These are phyloP conservation scores for Dromius quadrimaculatus DNA, from an alignment of 2,888 invertebrate species.

Conservation along the genomic window DNA sequence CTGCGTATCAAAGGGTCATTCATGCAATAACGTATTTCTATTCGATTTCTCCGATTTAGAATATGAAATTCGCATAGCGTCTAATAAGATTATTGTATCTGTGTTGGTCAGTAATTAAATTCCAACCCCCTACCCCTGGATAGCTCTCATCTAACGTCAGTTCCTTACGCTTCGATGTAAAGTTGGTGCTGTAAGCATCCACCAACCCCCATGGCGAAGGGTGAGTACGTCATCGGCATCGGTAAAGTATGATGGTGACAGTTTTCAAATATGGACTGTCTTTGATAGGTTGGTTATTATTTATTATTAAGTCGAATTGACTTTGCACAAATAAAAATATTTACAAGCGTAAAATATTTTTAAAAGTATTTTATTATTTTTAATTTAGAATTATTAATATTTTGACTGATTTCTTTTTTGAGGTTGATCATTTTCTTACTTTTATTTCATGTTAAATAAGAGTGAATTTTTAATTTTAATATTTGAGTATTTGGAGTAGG, in stretches of 20 bases:
- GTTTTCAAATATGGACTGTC: conserved; percentile 36
- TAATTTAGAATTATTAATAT: too few relatives aligned
- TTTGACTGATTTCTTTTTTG: too few relatives aligned
- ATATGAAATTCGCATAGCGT: conserved; percentile 52
- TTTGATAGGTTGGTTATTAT: not conserved
- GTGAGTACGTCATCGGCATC: conserved; percentile 30
- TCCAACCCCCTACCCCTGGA: conserved; percentile 55
- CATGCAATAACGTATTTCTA: not conserved
- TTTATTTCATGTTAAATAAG: too few relatives aligned
- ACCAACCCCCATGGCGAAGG: conserved; percentile 1
- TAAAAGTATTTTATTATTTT: too few relatives aligned
- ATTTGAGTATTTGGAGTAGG: too few relatives aligned
- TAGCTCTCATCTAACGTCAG: conserved; percentile 60
- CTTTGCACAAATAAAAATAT: too few relatives aligned
- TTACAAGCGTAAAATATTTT: too few relatives aligned
- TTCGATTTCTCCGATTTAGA: conserved; percentile 14
- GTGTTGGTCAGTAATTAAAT: conserved; percentile 62
- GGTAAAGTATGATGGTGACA: conserved; percentile 31
- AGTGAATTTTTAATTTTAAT: too few relatives aligned
- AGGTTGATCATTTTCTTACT: too few relatives aligned
- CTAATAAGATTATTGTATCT: conserved; percentile 63
- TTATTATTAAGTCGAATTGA: too few relatives aligned
- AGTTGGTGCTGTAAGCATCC: not conserved
- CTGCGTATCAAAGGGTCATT: not conserved
- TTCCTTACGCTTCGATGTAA: conserved; percentile 34